Conservation (phyloP, 2,797 vertebrate genomes). For the Sciurus vulgaris region DNA sequence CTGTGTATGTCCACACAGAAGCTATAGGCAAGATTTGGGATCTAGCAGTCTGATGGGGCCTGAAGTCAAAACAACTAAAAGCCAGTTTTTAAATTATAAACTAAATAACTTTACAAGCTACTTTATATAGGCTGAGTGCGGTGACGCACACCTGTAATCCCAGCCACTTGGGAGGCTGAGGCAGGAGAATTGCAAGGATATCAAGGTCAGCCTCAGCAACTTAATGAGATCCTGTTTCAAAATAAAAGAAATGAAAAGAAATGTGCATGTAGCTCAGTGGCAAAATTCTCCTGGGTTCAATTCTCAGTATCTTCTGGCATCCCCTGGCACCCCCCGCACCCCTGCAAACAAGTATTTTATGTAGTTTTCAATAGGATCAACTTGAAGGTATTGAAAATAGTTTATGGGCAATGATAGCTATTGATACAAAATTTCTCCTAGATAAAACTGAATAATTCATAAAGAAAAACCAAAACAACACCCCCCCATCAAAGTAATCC, state of each 20-base stretch:
- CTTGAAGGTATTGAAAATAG: not conserved
- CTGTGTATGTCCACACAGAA: not conserved
- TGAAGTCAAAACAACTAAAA: not conserved
- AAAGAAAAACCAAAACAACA: not conserved
- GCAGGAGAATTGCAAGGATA: too few species aligned
- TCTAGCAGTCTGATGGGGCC: not conserved
- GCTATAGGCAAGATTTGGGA: not conserved
- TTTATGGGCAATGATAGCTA: not conserved
- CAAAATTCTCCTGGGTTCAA: too few species aligned
- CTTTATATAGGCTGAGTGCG: not conserved
- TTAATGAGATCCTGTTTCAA: too few species aligned
- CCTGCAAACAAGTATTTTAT: too few species aligned
- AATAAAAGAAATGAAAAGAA: too few species aligned
- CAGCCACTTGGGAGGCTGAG: too few species aligned
- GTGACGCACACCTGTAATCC: too few species aligned
- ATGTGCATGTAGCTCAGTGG: too few species aligned
- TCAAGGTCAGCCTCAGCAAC: too few species aligned
- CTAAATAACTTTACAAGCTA: not conserved
- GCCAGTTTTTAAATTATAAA: not conserved
- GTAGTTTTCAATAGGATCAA: not conserved
- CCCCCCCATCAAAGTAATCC: not conserved
- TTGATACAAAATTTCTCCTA: not conserved
- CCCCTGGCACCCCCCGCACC: too few species aligned
- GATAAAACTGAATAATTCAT: not conserved
- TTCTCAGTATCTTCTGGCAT: too few species aligned